Evolutionary conservation across 2,888 invertebrate genomes (phyloP), one percentile per base, ranked within the genome.

Genomic region (Endomychus coccineus): DNA sequence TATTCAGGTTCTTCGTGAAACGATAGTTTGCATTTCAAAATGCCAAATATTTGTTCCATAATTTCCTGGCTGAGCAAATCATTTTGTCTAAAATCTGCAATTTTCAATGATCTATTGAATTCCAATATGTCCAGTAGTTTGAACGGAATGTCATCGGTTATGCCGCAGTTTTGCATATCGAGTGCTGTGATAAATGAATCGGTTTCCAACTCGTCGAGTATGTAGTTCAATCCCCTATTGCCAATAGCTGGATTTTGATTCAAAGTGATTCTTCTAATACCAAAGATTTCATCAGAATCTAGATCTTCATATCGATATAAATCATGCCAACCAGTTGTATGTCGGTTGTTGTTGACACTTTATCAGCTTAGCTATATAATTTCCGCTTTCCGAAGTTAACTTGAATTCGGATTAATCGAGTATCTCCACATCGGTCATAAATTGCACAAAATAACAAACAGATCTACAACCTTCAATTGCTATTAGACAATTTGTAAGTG

Each of bases 141-240:
- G 5, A 63, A 55, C 0, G 74, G 74, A 1, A 78, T 71, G 10
- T 65, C 62, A 48, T 84, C 80, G 0, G 80, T 76, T 9, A 87
- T 56, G 0, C 82, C 83, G 55, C 86, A 86, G 48, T 77, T 74
- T 55, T 85, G 85, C 53, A 85, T 63, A 54, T 87, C 86, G 33
- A 87, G 53, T 1, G 81, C 86, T 67, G 83, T 84, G 13, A 87
- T 74, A 86, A 86, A 87, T 31, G 83, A 70, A 58, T 85, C 86
- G 54, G 87, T 86, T 30, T 78, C 73, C 3, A 86, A 67, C 10
- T 80, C 77, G 21, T 83, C 78, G 0, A 82, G 62, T 19, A 87
- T 72, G 12, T 69, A 61, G 16, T 60, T 55, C 0, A 78, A 64
- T 0, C 83, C 86, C 0, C 66, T 66, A 56, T 86, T 83, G 0